Conservation (phyloP, 2,797 vertebrate genomes). For the Ataeniobius toweri region DNA sequence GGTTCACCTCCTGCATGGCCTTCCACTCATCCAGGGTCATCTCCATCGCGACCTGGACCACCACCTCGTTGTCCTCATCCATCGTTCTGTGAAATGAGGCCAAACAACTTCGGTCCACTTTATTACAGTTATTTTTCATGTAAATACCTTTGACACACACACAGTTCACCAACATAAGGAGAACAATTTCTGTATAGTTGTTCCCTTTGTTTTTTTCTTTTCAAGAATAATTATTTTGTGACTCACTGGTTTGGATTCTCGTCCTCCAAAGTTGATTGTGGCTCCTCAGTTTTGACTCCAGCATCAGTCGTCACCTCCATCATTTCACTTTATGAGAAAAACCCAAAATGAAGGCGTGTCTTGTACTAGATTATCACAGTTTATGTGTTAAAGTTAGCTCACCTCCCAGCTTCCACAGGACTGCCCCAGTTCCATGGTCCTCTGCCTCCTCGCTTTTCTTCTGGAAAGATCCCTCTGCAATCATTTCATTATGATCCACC, state of each 20-base stretch:
- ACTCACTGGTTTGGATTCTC: conserved; percentile 82
- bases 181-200: neutral
- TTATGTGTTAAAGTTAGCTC: conserved; percentile 6
- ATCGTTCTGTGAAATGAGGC: conserved; percentile 36
- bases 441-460: conserved; percentile 81
- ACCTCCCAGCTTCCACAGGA: conserved; percentile 80
- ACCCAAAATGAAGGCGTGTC: neutral
- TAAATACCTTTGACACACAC: neutral
- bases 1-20: conserved; percentile 86
- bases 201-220: neutral
- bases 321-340: conserved; percentile 70
- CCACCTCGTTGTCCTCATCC: conserved; percentile 70
- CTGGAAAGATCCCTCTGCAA: conserved; percentile 81
- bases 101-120: neutral
- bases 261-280: conserved; percentile 56
- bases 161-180: neutral
- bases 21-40: conserved; percentile 98
- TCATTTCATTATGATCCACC: conserved; percentile 9
- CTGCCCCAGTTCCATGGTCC: conserved; percentile 83
- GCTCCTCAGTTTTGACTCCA: conserved; percentile 69
- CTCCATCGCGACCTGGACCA: conserved; percentile 88
- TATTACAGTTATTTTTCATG: neutral
- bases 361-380: neutral
- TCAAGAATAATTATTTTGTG: neutral
- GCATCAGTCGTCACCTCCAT: conserved; percentile 70